Conservation (phyloP, 2,113 vertebrate species). For the Bujurquina vittata region DNA sequence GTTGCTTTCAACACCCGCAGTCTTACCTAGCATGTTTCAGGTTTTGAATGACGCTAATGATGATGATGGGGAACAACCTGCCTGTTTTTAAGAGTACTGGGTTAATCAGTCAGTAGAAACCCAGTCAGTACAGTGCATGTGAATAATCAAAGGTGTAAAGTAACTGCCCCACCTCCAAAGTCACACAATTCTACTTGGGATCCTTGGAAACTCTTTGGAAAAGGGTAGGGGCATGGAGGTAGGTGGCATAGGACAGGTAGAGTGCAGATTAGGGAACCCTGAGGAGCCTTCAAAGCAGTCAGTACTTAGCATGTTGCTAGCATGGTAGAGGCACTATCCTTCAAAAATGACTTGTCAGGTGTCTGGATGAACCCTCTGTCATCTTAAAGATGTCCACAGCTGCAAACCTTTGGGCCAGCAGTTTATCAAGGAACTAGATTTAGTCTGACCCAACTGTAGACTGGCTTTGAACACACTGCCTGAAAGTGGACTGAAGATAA, state of each 20-base stretch:
- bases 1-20: not conserved
- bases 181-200: too few relatives aligned
- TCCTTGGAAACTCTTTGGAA: not conserved
- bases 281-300: not conserved
- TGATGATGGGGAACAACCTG: too few relatives aligned
- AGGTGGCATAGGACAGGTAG: not conserved
- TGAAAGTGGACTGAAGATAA: not conserved
- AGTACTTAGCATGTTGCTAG: not conserved
- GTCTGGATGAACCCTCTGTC: not conserved
- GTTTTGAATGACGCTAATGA: too few relatives aligned
- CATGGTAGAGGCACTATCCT: not conserved
- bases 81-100: too few relatives aligned
- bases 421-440: not conserved
- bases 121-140: too few relatives aligned
- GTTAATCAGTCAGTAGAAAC: too few relatives aligned
- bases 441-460: not conserved
- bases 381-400: not conserved
- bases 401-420: not conserved
- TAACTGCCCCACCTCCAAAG: too few relatives aligned
- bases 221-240: not conserved
- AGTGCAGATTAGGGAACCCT: not conserved
- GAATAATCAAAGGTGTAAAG: too few relatives aligned
- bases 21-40: not conserved
- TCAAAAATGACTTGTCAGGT: not conserved
- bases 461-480: not conserved